phyloP scores from a whole-genome alignment of 2,888 invertebrate species.

The Lepidocyrtinus sp. region DNA sequence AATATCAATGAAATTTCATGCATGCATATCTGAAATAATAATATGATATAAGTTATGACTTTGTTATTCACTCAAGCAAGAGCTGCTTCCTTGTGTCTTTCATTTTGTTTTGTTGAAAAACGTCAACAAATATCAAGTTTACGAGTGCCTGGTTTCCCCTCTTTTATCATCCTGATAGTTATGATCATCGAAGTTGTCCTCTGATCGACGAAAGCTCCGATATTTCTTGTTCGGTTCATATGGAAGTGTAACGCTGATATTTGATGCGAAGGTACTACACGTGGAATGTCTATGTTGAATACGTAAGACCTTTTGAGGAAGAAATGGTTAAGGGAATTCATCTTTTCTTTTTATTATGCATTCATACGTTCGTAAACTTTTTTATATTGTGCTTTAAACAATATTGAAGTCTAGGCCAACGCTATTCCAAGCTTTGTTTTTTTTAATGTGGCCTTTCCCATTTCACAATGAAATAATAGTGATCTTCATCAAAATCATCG shows the following conservation, averaged over 20 bases:
- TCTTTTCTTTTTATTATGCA: background rate
- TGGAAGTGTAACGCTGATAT: no score
- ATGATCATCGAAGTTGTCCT: constrained; percentile 18
- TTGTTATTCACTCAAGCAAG: background rate
- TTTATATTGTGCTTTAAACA: background rate
- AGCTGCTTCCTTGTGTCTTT: background rate
- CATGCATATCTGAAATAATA: constrained; percentile 4
- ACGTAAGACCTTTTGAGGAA: no score
- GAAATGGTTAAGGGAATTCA: background rate
- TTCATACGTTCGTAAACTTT: constrained; percentile 14
- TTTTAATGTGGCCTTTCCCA: constrained; percentile 12
- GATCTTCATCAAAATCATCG: constrained; percentile 14
- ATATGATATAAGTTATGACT: no score
- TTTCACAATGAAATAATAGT: background rate
- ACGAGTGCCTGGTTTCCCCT: constrained; percentile 39
- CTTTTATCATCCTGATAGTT: background rate
- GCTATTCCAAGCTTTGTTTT: background rate
- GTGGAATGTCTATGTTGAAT: no score
- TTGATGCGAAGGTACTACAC: no score
- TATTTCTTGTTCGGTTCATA: no score
- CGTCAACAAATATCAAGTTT: constrained; percentile 36
- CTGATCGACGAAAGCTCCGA: constrained; percentile 12
- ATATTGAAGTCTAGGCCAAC: no score
- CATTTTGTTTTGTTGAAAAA: background rate
- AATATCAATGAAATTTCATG: constrained; percentile 14